Evolutionary conservation across 2,888 invertebrate species (phyloP), one percentile per base, ranked within the genome.

Genomic region (Epirrhoe alternata): DNA sequence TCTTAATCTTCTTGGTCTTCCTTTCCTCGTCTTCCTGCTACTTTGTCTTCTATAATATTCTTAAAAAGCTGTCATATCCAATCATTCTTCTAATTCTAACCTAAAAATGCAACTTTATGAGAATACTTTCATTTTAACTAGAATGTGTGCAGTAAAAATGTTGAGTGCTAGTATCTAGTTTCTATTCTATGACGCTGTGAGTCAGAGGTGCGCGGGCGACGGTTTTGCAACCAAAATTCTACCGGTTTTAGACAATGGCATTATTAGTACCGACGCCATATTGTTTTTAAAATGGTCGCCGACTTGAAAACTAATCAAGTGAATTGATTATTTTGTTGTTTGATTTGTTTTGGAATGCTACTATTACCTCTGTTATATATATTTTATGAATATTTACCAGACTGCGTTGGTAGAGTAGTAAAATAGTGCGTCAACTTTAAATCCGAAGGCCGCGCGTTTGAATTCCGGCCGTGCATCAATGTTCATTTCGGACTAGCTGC

Each of bases 171-270:
- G 3, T 7, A 16, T 31, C 59, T 59, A 42, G 38, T 49, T 30
- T 51, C 51, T 42, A 6, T 8, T 55, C 55, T 62, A 10, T 77
- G 71, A 74, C 75, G 73, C 67, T 78, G 80, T 91, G 91, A 92
- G 81, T 90, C 91, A 91, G 85, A 77, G 79, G 65, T 77, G 87
- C 88, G 89, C 88, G 82, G 85, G 89, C 89, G 89, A 87, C 82
- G 77, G 84, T 92, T 87, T 92, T 85, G 90, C 89, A 92, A 92
- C 92, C 92, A 80, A 92, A 92, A 92, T 92, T 92, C 92, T 92
- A 92, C 92, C 79, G 84, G 92, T 92, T 88, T 82, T 78, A 92
- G 89, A 92, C 92, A 92, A 92, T 92, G 86, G 91, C 86, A 86
- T 90, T 91, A 90, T 90, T 91, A 88, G 88, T 76, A 80, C 81